Evolutionary conservation across 2,888 invertebrate species (phyloP).

Genomic region (Campaea margaritaria): DNA sequence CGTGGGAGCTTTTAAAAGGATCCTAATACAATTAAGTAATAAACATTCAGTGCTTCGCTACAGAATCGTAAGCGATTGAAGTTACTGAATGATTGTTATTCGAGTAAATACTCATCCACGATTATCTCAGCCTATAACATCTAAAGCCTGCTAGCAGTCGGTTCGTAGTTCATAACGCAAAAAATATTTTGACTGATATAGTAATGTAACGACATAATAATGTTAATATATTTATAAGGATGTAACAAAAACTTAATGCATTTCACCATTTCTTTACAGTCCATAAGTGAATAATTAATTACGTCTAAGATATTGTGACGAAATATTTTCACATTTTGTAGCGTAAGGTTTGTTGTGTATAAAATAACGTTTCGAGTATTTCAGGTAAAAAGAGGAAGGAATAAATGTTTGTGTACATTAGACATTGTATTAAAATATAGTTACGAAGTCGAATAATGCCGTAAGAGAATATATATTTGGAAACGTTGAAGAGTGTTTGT

Average conservation of each 20-base stretch:
- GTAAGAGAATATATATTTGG: constrained; percentile 83
- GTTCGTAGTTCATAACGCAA: constrained; percentile 69
- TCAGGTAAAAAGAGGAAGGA: constrained; percentile 72
- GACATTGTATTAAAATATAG: constrained; percentile 76
- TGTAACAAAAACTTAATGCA: constrained; percentile 83
- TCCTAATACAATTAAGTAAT: no score
- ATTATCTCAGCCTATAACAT: not conserved
- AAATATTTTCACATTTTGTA: constrained; percentile 83
- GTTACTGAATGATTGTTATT: not conserved
- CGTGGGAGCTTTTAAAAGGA: no score
- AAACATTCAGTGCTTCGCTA: not conserved
- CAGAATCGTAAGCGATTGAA: not conserved
- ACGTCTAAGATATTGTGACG: constrained; percentile 78
- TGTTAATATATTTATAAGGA: constrained; percentile 82
- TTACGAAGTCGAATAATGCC: constrained; percentile 76
- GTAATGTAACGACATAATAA: constrained; percentile 75
- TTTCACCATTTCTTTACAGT: constrained; percentile 84
- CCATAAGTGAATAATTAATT: constrained; percentile 76
- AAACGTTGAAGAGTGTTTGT: constrained; percentile 81
- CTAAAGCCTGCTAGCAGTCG: constrained; percentile 45
- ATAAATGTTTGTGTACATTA: constrained; percentile 78
- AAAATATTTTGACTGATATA: constrained; percentile 85
- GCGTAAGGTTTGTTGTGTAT: constrained; percentile 83
- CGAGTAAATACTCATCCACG: no score
- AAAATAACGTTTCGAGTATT: constrained; percentile 76